phyloP scores from a whole-genome alignment of 2,113 vertebrate genomes.

The Patagioenas fasciata region DNA sequence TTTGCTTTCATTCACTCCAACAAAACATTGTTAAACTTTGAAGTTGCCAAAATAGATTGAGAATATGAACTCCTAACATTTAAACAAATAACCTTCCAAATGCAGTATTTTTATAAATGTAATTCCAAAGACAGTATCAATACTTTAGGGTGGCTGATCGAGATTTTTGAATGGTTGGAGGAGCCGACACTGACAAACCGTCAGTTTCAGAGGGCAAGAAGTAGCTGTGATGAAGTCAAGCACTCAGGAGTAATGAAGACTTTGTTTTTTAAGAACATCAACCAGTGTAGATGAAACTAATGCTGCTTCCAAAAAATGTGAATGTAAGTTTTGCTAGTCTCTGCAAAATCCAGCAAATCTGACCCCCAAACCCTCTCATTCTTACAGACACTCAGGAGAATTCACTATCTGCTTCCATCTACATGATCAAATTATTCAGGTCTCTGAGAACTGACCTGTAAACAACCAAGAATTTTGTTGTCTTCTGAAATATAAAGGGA shows the following conservation, averaged over 20 bases:
- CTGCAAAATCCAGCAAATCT: background rate
- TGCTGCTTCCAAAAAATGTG: background rate
- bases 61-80: background rate
- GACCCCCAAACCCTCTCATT: background rate
- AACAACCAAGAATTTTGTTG: background rate
- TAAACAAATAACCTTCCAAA: background rate
- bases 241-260: background rate
- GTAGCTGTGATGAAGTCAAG: background rate
- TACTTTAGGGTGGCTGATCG: background rate
- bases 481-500: background rate
- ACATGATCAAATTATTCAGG: background rate
- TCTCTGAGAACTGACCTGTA: background rate
- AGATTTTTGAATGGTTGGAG: background rate
- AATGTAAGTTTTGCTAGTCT: background rate
- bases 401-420: background rate
- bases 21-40: background rate
- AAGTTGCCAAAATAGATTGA: background rate
- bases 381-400: background rate
- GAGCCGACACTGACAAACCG: background rate
- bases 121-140: background rate
- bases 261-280: background rate
- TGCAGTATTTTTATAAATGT: background rate
- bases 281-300: background rate
- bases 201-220: background rate
- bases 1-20: background rate